Evolutionary conservation across 2,888 invertebrate genomes (phyloP), one percentile per base, ranked within the genome.

Genomic region (Lasioglossum oenotherae): DNA sequence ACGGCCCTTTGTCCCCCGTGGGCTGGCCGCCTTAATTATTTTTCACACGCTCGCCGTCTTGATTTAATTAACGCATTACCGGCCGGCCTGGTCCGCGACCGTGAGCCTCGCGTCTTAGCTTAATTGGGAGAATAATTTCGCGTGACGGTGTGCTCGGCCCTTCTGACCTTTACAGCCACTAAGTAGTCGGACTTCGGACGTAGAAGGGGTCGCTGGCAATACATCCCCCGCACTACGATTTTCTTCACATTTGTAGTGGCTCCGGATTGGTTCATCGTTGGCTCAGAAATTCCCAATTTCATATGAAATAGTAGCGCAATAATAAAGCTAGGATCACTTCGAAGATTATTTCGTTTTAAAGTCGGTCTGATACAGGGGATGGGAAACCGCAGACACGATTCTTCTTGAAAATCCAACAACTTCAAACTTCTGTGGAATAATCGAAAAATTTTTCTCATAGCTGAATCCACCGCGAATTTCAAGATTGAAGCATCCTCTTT

Each of bases 11-110:
- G 86, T 87, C 82, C 78, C 35, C 78, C 6, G 31, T n/a, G 38
- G 64, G 35, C 84, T 81, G 87, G 88, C 71, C 84, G 88, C 88
- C 88, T 88, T 88, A 88, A 88, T 88, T 88, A 88, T 88, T 88
- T 87, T 88, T 88, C 88, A 85, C 88, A 89, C 85, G 87, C 87
- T 87, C 87, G 83, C 81, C 85, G 87, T 89, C 87, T 89, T 89
- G 85, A 89, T 87, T 89, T 89, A 88, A 89, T 89, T 89, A 88
- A 88, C 85, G 87, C 85, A 88, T 89, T 89, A 87, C 88, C 44
- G 71, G 80, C 88, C 44, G 73, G 81, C 5, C 80, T 83, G 64
- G 71, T 71, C 64, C 78, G 87, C 89, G 88, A 57, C 57, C 57
- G 57, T n/a, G 57, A 57, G 57, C 1, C 23, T 23, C 78, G 87